phyloP scores from a whole-genome alignment of 2,888 invertebrate species.

The Bimastos eiseni region DNA sequence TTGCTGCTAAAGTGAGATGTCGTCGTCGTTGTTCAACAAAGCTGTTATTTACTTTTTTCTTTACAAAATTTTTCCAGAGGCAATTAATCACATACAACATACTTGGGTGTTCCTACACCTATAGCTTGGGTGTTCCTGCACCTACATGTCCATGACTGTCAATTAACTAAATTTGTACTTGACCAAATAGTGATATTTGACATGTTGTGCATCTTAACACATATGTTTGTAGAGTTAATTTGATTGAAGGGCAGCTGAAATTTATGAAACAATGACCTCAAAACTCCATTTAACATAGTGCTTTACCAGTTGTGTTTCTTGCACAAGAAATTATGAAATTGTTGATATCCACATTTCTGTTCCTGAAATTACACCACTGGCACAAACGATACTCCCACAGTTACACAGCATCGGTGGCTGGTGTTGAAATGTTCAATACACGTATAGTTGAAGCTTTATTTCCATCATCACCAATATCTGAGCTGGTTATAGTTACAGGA shows the following conservation, averaged over 20 bases:
- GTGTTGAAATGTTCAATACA: neutral
- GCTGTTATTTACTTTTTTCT: no score
- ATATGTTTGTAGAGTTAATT: neutral
- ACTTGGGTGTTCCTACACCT: no score
- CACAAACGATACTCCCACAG: neutral
- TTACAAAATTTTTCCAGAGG: no score
- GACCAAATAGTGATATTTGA: neutral
- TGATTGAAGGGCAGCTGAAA: neutral
- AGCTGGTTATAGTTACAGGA: neutral
- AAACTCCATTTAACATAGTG: neutral
- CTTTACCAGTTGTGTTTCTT: neutral
- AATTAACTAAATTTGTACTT: neutral
- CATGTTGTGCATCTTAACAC: neutral
- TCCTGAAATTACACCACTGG: neutral
- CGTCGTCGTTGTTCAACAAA: no score
- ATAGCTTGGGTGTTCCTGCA: no score
- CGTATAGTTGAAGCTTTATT: neutral
- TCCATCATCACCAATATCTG: neutral
- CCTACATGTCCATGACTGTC: no score
- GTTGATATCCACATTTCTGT: neutral
- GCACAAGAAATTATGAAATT: no score
- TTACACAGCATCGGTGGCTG: neutral
- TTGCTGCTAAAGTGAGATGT: no score
- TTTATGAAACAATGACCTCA: neutral
- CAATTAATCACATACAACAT: no score